Evolutionary conservation across 2,888 invertebrate genomes (phyloP).

Genomic region (Sceliomorpha sp.): DNA sequence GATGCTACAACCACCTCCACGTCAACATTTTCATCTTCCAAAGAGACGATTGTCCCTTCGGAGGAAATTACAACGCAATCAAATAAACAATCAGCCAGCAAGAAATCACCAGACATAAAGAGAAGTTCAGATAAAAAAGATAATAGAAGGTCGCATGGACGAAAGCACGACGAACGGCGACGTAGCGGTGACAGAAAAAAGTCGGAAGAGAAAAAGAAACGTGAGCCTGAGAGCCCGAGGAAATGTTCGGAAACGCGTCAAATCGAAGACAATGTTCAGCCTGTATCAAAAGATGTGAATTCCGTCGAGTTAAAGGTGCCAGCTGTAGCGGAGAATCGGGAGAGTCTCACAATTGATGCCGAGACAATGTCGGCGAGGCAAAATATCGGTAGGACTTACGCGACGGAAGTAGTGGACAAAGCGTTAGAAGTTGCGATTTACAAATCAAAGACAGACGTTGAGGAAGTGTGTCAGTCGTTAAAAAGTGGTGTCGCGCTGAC

Average conservation of each 20-base stretch:
- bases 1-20: constrained; percentile 21
- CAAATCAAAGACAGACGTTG: constrained; percentile 77
- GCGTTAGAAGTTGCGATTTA: constrained; percentile 77
- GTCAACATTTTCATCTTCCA: constrained; percentile 5
- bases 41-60: background rate
- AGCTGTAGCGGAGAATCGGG: constrained; percentile 17
- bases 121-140: constrained; percentile 38
- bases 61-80: constrained; percentile 2
- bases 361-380: constrained; percentile 64
- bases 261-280: too few relatives aligned
- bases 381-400: constrained; percentile 71
- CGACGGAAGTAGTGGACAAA: constrained; percentile 77
- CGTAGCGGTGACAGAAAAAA: constrained; percentile 64
- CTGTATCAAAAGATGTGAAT: too few relatives aligned
- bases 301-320: too few relatives aligned
- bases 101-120: constrained; percentile 34
- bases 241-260: constrained; percentile 6
- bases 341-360: constrained; percentile 23
- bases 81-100: constrained; percentile 23
- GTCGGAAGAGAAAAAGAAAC: constrained; percentile 50
- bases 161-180: constrained; percentile 69
- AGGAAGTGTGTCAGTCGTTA: constrained; percentile 76
- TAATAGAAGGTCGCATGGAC: constrained; percentile 54
- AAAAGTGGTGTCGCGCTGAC: constrained; percentile 73
- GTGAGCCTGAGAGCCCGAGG: constrained; percentile 16